Evolutionary conservation across 2,888 invertebrate species (phyloP).

Genomic region (Marasmarcha lunaedactyla): DNA sequence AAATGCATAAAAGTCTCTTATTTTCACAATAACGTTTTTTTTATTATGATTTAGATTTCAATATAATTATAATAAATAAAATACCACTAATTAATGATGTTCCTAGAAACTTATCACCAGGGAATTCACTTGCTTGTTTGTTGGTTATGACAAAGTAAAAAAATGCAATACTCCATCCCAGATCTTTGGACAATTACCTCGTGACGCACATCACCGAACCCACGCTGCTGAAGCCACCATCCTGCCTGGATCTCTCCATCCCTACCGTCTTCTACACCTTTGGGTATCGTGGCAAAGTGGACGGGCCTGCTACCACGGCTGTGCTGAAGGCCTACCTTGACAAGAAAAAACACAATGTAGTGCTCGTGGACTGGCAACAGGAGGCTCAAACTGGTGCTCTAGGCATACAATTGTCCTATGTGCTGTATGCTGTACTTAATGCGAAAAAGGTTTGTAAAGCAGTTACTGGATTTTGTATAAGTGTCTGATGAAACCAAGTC

Average conservation of each 20-base stretch:
- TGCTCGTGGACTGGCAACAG: conserved; percentile 55
- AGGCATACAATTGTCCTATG: conserved; percentile 43
- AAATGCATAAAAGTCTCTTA: too few species aligned
- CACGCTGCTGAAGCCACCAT: conserved; percentile 21
- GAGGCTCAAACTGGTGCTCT: conserved; percentile 44
- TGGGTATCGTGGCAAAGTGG: conserved; percentile 41
- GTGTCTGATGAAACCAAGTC: too few species aligned
- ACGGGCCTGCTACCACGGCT: conserved; percentile 48
- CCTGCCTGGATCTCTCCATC: conserved; percentile 34
- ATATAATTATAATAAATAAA: too few species aligned
- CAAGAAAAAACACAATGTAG: conserved; percentile 44
- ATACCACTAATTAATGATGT: too few species aligned
- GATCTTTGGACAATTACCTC: conserved; percentile 32
- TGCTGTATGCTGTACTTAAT: conserved; percentile 44
- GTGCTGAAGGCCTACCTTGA: conserved; percentile 40
- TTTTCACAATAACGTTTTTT: too few species aligned
- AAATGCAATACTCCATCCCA: too few species aligned
- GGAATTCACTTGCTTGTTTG: too few species aligned
- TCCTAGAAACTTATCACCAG: too few species aligned
- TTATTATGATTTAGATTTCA: too few species aligned
- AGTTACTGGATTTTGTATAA: too few species aligned
- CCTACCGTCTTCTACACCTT: conserved; percentile 53
- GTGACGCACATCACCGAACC: conserved; percentile 30
- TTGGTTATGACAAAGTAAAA: too few species aligned
- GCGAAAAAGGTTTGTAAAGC: conserved; percentile 48